These are phyloP conservation scores for Sardina pilchardus DNA, from an alignment of 2,113 vertebrate genomes.

Conservation along the genomic window DNA sequence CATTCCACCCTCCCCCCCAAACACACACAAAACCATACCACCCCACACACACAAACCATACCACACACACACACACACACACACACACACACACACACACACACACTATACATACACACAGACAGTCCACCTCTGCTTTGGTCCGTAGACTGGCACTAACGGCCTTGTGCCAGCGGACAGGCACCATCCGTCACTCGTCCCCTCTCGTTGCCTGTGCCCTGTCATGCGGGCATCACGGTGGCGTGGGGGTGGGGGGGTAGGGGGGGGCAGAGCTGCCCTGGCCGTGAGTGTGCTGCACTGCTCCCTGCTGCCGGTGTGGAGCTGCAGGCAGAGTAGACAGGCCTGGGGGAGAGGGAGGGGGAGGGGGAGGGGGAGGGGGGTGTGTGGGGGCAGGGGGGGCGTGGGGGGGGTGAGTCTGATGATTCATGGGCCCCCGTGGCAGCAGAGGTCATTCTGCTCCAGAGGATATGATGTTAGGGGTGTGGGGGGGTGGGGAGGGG, in stretches of 20 bases:
- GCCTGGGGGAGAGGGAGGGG: neutral
- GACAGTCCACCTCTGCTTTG: neutral
- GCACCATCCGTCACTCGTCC: no score
- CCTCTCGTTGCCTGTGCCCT: neutral
- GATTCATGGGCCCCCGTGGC: conserved; percentile 68
- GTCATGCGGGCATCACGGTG: neutral
- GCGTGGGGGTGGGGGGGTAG: no score
- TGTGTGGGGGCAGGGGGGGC: no score
- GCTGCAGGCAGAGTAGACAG: conserved; percentile 16
- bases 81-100: neutral
- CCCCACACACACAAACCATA: neutral
- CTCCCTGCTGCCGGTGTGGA: conserved; percentile 23
- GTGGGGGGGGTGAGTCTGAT: conserved; percentile 27
- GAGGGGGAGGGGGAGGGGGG: neutral
- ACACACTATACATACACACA: neutral
- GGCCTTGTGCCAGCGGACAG: neutral
- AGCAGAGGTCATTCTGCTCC: conserved; percentile 65
- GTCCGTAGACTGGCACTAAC: neutral
- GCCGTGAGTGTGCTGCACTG: no score
- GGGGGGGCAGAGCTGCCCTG: neutral
- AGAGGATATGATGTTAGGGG: conserved; percentile 53
- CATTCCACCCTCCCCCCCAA: no score
- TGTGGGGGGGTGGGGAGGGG: neutral
- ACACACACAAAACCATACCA: neutral
- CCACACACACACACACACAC: conserved; percentile 11